A percentile compares a stretch with the other conserved stretches of the same genome.
Evolutionary conservation across 2,113 vertebrate species (phyloP).

Genomic region (Gasterosteus nipponicus): DNA sequence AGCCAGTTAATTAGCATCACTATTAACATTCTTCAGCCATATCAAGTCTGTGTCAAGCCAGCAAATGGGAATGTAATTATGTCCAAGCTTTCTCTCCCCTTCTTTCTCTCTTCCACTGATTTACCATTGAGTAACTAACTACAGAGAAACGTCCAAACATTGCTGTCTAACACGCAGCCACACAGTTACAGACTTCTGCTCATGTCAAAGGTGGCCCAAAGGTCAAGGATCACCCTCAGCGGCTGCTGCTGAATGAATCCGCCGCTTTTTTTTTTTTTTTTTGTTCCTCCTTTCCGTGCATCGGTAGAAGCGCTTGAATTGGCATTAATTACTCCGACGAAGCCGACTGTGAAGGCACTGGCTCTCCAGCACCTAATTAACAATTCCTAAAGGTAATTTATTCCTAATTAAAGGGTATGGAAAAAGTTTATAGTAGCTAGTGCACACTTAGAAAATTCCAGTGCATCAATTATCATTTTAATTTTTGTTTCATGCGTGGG

Average conservation of each 20-base stretch:
- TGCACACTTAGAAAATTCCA: conserved; percentile 45
- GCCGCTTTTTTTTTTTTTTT: background rate
- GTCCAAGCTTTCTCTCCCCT: conserved; percentile 13
- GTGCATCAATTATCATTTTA: conserved; percentile 64
- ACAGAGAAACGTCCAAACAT: conserved; percentile 37
- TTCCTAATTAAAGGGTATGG: conserved; percentile 64
- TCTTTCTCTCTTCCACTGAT: conserved; percentile 20
- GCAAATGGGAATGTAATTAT: conserved; percentile 52
- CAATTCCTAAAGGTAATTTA: conserved; percentile 68
- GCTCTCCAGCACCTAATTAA: conserved; percentile 64
- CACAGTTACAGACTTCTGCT: conserved; percentile 14
- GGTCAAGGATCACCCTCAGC: conserved; percentile 41
- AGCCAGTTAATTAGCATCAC: conserved; percentile 51
- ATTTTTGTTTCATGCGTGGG: conserved; percentile 33
- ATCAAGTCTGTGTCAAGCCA: conserved; percentile 51
- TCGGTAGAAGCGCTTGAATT: conserved; percentile 57
- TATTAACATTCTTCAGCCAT: conserved; percentile 55
- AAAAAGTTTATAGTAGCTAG: conserved; percentile 50
- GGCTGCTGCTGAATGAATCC: conserved; percentile 20
- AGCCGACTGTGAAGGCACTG: conserved; percentile 64
- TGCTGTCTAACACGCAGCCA: conserved; percentile 20
- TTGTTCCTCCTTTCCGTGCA: background rate
- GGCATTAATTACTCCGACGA: conserved; percentile 70
- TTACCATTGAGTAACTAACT: conserved; percentile 33
- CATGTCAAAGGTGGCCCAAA: conserved; percentile 37